Evolutionary conservation across 2,888 invertebrate genomes (phyloP), one percentile per base, ranked within the genome.

Genomic region (Bombylius discolor): DNA sequence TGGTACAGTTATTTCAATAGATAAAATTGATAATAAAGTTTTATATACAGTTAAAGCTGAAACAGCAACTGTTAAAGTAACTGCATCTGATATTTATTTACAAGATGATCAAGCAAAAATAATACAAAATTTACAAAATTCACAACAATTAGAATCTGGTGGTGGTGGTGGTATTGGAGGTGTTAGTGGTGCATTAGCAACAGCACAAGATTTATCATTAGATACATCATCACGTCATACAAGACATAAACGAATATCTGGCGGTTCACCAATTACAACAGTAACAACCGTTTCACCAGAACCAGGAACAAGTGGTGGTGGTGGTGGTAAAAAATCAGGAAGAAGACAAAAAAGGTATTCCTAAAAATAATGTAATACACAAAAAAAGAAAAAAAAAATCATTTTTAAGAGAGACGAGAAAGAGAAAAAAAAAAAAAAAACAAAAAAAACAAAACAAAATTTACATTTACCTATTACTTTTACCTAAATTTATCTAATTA

Each of bases 41-140:
- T 50, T 60, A 12, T 66, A 66, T 44, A 58, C 57, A 7, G 63
- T 65, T 4, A 58, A 62, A 33, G 60, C 60, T 32, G 63, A 64
- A 51, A 77, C 77, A 50, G 74, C 74, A 3, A 69, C 76, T 55
- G 78, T 79, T 0, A 70, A 75, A 68, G 78, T 79, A 57, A 76
- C 77, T 0, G 77, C 78, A 0, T 76, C 77, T 57, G 78, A 78
- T 64, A 67, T 81, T 7, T 80, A 79, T 65, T 68, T 80, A 32
- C 78, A 79, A 0, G 80, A 80, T 58, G 78, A 78, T 62, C 80
- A 80, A 59, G 80, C 79, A 1, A 70, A 77, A 23, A 73, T 75
- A 0, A 70, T 79, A 50, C 61, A 76, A 73, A 77, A 78, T 53
- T 44, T 60, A n/a, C 60, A 62, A 34, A 58, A 58, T 42, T 46